A percentile compares a stretch with the other conserved stretches of the same genome.
Conservation (phyloP, 2,113 vertebrate species). For the Nerophis ophidion region DNA sequence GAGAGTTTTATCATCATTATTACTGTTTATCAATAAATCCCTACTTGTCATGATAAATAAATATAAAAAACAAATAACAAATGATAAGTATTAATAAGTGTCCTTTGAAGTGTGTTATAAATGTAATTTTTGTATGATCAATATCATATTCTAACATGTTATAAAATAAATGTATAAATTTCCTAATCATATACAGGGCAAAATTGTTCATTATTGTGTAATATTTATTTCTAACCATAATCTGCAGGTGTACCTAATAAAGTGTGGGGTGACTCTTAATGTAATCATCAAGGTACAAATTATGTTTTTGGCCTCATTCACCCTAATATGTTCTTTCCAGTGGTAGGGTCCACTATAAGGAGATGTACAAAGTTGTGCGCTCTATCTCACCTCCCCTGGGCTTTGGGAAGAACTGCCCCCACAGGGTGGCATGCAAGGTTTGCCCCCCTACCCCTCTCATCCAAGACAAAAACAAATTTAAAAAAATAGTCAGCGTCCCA, state of each 20-base stretch:
- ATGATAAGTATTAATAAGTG: too few species aligned
- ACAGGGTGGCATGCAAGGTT: slow-evolving; percentile 99
- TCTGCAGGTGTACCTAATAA: not conserved
- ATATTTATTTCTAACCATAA: not conserved
- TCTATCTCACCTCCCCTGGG: slow-evolving; percentile 98
- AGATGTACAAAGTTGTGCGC: slow-evolving; percentile 99
- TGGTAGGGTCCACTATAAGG: slow-evolving; percentile 99
- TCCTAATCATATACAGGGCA: too few species aligned
- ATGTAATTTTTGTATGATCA: too few species aligned
- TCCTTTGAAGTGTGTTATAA: too few species aligned
- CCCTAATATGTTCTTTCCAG: slow-evolving; percentile 90
- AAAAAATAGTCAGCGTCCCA: slow-evolving; percentile 59
- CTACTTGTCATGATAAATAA: too few species aligned
- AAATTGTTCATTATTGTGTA: too few species aligned
- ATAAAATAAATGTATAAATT: too few species aligned
- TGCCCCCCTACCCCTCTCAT: slow-evolving; percentile 66
- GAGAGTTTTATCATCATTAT: too few species aligned
- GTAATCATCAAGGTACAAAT: not conserved
- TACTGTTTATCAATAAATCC: too few species aligned
- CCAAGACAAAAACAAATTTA: slow-evolving; percentile 26
- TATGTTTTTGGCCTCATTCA: not conserved
- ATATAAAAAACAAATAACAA: too few species aligned
- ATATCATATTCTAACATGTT: too few species aligned
- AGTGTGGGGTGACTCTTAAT: not conserved
- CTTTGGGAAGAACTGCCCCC: slow-evolving; percentile 99